These are phyloP conservation scores for Gila orcuttii DNA, from an alignment of 2,113 vertebrate genomes.

Conservation along the genomic window DNA sequence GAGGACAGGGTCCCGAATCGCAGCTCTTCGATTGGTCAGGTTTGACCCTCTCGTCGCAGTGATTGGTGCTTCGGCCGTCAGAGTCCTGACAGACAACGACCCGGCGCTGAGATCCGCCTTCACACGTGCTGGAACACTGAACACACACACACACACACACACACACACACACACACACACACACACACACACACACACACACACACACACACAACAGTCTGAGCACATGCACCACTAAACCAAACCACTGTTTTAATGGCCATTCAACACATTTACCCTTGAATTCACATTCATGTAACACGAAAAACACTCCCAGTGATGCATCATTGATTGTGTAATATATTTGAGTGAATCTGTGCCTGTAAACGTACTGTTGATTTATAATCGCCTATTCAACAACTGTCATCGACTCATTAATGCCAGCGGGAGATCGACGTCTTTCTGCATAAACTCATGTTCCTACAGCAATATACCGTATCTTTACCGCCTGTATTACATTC, in stretches of 20 bases:
- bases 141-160: not conserved
- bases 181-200: no score
- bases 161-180: no score
- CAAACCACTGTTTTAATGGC: not conserved
- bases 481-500: not conserved
- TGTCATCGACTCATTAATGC: not conserved
- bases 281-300: not conserved
- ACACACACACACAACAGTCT: no score
- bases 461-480: not conserved
- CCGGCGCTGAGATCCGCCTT: slow-evolving; percentile 86
- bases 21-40: slow-evolving; percentile 87
- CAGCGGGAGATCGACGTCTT: not conserved
- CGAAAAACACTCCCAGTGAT: not conserved
- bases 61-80: slow-evolving; percentile 81
- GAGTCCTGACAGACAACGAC: slow-evolving; percentile 95
- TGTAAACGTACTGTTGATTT: not conserved
- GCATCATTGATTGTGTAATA: not conserved
- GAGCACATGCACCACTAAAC: no score
- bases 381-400: not conserved
- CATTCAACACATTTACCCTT: not conserved
- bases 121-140: slow-evolving; percentile 95
- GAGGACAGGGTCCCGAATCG: slow-evolving; percentile 90
- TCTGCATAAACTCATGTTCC: not conserved
- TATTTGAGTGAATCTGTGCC: not conserved
- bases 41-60: slow-evolving; percentile 84